Base-by-base conservation (phyloP, 1,140 invertebrate species). In the Sinonovacula constricta region DNA sequence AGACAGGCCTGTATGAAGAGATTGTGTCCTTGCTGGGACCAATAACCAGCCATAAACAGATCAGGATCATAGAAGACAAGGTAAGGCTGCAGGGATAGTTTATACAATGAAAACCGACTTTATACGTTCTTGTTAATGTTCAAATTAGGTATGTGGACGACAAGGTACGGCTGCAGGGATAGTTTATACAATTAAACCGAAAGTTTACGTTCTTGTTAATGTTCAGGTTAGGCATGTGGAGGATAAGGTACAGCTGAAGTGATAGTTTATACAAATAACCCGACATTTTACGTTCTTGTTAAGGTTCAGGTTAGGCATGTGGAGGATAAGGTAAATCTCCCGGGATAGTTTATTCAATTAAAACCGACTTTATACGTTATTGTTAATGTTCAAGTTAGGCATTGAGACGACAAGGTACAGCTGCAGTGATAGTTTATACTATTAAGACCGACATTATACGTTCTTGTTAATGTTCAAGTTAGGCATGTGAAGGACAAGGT, bases 11-110 rank as follows among this genome's bases (percentile, higher is more conserved):
- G 39, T 12, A 51, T 1, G 65, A 57, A n/a, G 71, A 74, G 14
- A 26, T 74, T 12, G 34, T 33, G 33, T 24, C 49, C 12, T 31
- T 74, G 10, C 26, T 74, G 15, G 71, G 65, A 36, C 36, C 71
- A 12, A 34, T 60, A 10, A 7, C 30, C 10, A 74, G 36, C 22
- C 49, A 31, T 18, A 65, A 65, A 34, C 39, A 65, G 14, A 65
- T 74, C 18, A 74, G 28, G 39, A 22, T n/a, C n/a, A 74, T 74
- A 63, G 71, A 74, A 10, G 28, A 74, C 7, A 62, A 63, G 71
- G 71, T 72, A 62, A 63, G 15, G 18, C 31, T 18, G 18, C 51
- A n/a, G 18, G 26, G n/a, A 24, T 1, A 24, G 51, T 1, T 7
- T n/a, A 7, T 53, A 2, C n/a, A n/a, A 7, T 53, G 26, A 1